phyloP scores from a whole-genome alignment of 2,888 invertebrate genomes.

The Thera britannica region DNA sequence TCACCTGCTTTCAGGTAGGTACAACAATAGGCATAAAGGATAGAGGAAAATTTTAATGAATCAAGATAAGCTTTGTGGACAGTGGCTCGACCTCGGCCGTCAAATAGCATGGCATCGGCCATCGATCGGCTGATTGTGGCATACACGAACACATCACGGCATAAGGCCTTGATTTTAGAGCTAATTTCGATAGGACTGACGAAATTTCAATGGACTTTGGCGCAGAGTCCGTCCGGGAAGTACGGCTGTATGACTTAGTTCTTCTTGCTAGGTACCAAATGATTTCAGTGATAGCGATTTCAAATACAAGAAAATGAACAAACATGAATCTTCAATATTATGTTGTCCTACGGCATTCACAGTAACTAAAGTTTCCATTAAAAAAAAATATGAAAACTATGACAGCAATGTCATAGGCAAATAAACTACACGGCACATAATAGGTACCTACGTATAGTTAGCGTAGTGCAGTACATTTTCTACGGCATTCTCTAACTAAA shows the following conservation, averaged over 20 bases:
- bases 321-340: too few species aligned
- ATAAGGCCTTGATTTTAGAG: slow-evolving; percentile 34
- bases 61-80: slow-evolving; percentile 81
- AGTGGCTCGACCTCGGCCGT: slow-evolving; percentile 81
- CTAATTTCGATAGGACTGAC: slow-evolving; percentile 11
- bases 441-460: too few species aligned
- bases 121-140: slow-evolving; percentile 73
- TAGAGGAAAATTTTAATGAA: slow-evolving; percentile 70
- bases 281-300: too few species aligned
- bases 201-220: slow-evolving; percentile 13
- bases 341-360: too few species aligned
- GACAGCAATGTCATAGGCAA: too few species aligned
- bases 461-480: too few species aligned
- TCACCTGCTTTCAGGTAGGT: slow-evolving; percentile 63
- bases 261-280: too few species aligned
- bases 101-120: slow-evolving; percentile 74
- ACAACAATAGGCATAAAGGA: slow-evolving; percentile 65
- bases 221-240: background rate
- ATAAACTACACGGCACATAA: too few species aligned
- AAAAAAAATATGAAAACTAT: too few species aligned
- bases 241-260: background rate
- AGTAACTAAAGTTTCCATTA: too few species aligned
- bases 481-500: too few species aligned
- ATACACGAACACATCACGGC: slow-evolving; percentile 57
- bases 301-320: too few species aligned